Conservation (phyloP, 2,888 invertebrate genomes). For the Nowickia ferox region DNA sequence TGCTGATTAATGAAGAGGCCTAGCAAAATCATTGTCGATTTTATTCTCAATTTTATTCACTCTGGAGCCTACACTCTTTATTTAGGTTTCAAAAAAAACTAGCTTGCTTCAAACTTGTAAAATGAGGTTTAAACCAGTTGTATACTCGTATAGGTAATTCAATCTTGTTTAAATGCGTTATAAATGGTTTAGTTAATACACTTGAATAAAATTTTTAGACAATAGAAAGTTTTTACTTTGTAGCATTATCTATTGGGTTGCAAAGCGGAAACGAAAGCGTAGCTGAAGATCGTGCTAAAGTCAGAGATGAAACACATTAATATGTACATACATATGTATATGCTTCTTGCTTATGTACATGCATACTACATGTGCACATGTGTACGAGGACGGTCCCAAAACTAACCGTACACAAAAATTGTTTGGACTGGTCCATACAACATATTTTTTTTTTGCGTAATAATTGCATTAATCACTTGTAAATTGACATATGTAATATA, state of each 20-base stretch:
- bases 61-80: neutral
- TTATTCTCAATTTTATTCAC: neutral
- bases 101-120: constrained; percentile 28
- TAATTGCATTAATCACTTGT: too few species aligned
- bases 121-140: constrained; percentile 43
- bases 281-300: neutral
- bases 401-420: neutral
- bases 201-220: neutral
- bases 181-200: neutral
- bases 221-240: neutral
- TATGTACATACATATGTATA: neutral
- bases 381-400: too few species aligned
- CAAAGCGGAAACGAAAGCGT: neutral
- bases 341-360: too few species aligned
- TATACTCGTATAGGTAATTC: neutral
- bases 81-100: constrained; percentile 2
- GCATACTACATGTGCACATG: too few species aligned
- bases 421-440: too few species aligned
- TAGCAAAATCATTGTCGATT: constrained; percentile 15
- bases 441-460: too few species aligned
- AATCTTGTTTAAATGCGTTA: constrained; percentile 28
- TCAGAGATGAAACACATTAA: neutral
- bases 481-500: too few species aligned
- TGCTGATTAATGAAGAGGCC: constrained; percentile 16
- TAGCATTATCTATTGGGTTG: neutral